Evolutionary conservation across 2,113 vertebrate species (phyloP), one percentile per base, ranked within the genome.

Genomic region (Grallaria varia): DNA sequence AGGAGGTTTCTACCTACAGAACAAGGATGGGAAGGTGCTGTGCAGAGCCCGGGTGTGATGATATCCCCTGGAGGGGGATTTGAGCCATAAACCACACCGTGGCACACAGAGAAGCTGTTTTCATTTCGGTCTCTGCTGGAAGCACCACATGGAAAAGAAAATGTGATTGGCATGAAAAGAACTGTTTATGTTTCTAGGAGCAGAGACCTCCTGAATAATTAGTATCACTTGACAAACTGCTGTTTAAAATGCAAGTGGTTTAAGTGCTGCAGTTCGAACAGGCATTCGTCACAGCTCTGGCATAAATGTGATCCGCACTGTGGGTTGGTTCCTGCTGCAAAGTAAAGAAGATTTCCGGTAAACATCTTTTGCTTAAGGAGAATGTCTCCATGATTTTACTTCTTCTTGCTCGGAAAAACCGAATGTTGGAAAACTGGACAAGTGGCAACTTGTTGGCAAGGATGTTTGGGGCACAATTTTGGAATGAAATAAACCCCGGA

Each of bases 201-300:
- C 76, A 67, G 86, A 95, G 87, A 90, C 85, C 93, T 95, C 85
- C 93, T 76, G 84, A 96, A 95, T 90, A 92, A 95, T 95, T 97
- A 94, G 87, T 87, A 94, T 88, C 60, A 55, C 93, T 94, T 94
- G 93, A 86, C 82, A 94, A 87, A 93, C 72, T 84, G 76, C 94
- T 90, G 79, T 90, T 96, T 93, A 96, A 95, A 95, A 94, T 85
- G 90, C 90, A 90, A 94, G 96, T 83, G 83, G 90, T 90, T 96
- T 84, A 95, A 88, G 93, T 86, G 92, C 85, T 82, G 83, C 88
- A 88, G 75, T 68, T 91, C 85, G n/a, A 77, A 39, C 87, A 37
- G 87, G 59, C 84, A 85, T 97, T 95, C 8, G 64, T 94, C 90
- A 88, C 52, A 59, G 68, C 73, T 71, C 52, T 74, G 93, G 90